Percentiles rank a stretch among this genome's conserved stretches.
Conservation (phyloP, 2,888 invertebrate species). For the Tanytarsus gracilentus region DNA sequence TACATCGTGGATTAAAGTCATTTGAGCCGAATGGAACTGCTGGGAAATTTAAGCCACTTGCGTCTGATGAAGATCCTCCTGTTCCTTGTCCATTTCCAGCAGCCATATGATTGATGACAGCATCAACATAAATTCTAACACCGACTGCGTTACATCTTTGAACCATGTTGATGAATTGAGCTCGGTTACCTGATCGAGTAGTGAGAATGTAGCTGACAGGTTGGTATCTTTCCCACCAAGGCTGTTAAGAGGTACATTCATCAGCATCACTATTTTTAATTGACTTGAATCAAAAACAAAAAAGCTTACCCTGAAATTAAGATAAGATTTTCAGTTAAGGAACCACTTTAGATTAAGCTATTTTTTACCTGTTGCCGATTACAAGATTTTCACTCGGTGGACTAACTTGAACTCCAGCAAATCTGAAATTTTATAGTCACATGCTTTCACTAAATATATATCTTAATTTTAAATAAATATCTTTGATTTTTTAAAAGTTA, state of each 20-base stretch:
- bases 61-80: conserved; percentile 43
- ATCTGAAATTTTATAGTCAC: too few relatives aligned
- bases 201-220: conserved; percentile 63
- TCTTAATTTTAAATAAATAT: too few relatives aligned
- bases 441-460: too few relatives aligned
- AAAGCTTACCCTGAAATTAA: too few relatives aligned
- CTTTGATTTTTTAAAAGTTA: too few relatives aligned
- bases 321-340: too few relatives aligned
- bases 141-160: conserved; percentile 68
- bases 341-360: too few relatives aligned
- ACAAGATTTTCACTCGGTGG: conserved; percentile 66
- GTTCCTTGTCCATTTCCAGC: conserved; percentile 33
- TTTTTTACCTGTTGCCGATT: conserved; percentile 33
- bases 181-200: conserved; percentile 69
- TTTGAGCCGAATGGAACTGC: conserved; percentile 48
- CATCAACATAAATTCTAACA: conserved; percentile 73
- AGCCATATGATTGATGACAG: conserved; percentile 79
- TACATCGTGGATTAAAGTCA: conserved; percentile 49
- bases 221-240: conserved; percentile 63
- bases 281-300: too few relatives aligned
- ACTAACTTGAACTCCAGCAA: conserved; percentile 66
- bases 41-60: conserved; percentile 44
- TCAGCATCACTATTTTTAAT: too few relatives aligned
- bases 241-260: too few relatives aligned
- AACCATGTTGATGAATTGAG: conserved; percentile 66